phyloP scores from a whole-genome alignment of 2,888 invertebrate genomes.

The Aromia moschata region DNA sequence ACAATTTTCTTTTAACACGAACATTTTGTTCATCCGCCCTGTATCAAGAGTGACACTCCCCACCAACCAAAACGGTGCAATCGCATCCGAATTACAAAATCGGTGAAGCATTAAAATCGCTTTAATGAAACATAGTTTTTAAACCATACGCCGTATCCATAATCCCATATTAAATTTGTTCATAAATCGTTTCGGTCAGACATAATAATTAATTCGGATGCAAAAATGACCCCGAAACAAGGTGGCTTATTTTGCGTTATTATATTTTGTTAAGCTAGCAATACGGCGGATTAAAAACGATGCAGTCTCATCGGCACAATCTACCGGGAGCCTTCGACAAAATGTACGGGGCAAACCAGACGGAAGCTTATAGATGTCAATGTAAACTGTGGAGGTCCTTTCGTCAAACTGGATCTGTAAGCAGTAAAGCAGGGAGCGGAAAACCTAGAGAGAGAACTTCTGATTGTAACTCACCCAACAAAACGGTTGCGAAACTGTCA shows the following conservation, averaged over 20 bases:
- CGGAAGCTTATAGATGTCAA: too few species aligned
- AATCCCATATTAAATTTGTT: constrained; percentile 23
- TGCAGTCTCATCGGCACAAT: not conserved
- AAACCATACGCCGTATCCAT: constrained; percentile 9
- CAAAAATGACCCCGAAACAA: constrained; percentile 20
- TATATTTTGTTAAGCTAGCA: constrained; percentile 16
- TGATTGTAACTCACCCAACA: too few species aligned
- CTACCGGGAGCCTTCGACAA: not conserved
- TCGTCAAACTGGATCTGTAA: too few species aligned
- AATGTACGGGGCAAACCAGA: not conserved
- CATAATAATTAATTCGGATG: constrained; percentile 19
- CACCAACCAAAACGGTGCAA: not conserved
- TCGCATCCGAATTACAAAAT: constrained; percentile 10
- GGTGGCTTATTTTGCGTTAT: constrained; percentile 23
- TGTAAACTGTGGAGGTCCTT: not conserved
- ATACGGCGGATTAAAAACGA: constrained; percentile 16
- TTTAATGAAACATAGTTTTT: constrained; percentile 20
- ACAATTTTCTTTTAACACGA: too few species aligned
- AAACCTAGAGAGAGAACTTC: too few species aligned
- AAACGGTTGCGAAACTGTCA: too few species aligned
- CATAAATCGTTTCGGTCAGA: constrained; percentile 18
- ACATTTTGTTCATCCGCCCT: too few species aligned
- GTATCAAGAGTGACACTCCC: too few species aligned
- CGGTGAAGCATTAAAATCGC: constrained; percentile 20
- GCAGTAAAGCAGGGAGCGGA: too few species aligned